Evolutionary conservation across 2,113 vertebrate genomes (phyloP), one percentile per base, ranked within the genome.

Genomic region (Dicrurus megarhynchus): DNA sequence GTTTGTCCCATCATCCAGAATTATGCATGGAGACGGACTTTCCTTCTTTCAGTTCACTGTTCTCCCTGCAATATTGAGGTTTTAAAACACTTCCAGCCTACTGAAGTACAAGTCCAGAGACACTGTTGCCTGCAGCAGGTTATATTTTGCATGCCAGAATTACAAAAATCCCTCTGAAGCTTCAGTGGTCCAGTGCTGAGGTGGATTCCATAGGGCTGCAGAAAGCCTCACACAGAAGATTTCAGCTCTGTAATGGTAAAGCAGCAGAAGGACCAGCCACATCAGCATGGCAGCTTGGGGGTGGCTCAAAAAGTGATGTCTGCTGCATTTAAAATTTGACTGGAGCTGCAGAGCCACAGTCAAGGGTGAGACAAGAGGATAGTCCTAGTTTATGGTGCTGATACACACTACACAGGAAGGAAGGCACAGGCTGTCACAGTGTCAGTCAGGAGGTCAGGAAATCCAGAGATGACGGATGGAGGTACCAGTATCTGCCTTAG

Each of bases 331-430:
- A 28, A 80, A 59, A 80, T 60, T 42, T 86, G 30, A 30, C 7
- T 5, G n/a, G 33, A 79, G 7, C 23, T 89, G 20, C 20, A 68
- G 42, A 83, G 8, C 8, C 35, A 46, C n/a, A 63, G 24, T n/a
- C 7, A 87, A 41, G 3, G 2, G 0, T 57, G 61, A 82, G 17
- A 35, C 5, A n/a, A 59, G 41, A n/a, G 28, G 8, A 2, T 13
- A n/a, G 1, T 20, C 7, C 6, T 3, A 4, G 26, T 47, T 89
- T 21, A 32, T 49, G n/a, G 14, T 41, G 22, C 50, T 37, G 35
- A 18, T 42, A 8, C 11, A 22, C 13, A 8, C 9, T 30, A 24
- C 16, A 22, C 7, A 35, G 37, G 22, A 83, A 64, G 26, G 57
- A 81, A 52, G 21, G 24, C 12, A 22, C 11, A 37, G 41, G 24